Evolutionary conservation across 1,140 invertebrate species (phyloP).

Genomic region (Zaprionus camerounensis): DNA sequence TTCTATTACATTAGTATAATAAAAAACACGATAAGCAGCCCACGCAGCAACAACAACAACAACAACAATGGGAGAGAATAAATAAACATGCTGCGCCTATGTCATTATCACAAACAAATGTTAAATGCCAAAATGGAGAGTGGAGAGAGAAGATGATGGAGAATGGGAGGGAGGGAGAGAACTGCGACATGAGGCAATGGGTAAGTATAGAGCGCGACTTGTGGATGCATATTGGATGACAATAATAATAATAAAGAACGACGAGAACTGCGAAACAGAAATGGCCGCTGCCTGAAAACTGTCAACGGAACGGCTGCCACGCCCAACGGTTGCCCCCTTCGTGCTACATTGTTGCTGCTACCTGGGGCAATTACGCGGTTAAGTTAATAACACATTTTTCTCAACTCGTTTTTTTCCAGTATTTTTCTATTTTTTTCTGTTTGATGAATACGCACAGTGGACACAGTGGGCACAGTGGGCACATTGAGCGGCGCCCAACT

Average conservation of each 20-base stretch:
- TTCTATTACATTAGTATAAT: slow-evolving; percentile 36
- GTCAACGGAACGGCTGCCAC: slow-evolving; percentile 66
- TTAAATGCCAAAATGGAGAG: slow-evolving; percentile 36
- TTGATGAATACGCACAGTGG: slow-evolving; percentile 34
- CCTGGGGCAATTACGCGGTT: slow-evolving; percentile 63
- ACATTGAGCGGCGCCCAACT: not conserved
- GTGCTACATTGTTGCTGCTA: slow-evolving; percentile 19
- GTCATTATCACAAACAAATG: slow-evolving; percentile 65
- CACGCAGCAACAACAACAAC: not conserved
- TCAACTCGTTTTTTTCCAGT: slow-evolving; percentile 20
- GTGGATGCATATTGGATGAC: slow-evolving; percentile 32
- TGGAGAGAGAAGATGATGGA: not conserved
- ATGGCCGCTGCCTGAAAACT: slow-evolving; percentile 49
- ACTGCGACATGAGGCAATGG: slow-evolving; percentile 58
- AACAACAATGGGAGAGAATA: slow-evolving; percentile 50
- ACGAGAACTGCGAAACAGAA: slow-evolving; percentile 9
- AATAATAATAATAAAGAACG: slow-evolving; percentile 36
- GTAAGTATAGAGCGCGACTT: slow-evolving; percentile 30
- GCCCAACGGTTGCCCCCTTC: slow-evolving; percentile 33
- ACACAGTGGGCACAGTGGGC: slow-evolving; percentile 8
- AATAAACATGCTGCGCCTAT: slow-evolving; percentile 57
- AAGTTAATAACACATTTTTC: slow-evolving; percentile 71
- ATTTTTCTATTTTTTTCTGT: slow-evolving; percentile 1
- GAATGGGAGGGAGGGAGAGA: not conserved
- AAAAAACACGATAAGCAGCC: slow-evolving; percentile 22